Conservation (phyloP, 2,888 invertebrate species). For the Hyposoter dolosus region DNA sequence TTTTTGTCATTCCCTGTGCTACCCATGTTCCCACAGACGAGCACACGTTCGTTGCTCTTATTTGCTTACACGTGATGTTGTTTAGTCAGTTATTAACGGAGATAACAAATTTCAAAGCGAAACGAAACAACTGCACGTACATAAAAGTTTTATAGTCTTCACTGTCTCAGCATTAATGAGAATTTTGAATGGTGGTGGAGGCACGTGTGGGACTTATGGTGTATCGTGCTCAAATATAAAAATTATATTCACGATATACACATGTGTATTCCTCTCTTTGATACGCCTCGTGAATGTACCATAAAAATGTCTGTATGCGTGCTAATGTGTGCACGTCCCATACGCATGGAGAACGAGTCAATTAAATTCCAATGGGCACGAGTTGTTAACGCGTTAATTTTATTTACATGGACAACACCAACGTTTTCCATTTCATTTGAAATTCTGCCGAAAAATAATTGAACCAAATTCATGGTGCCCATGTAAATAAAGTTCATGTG, state of each 20-base stretch:
- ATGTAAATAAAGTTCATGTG: constrained; percentile 15
- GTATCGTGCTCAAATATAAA: background rate
- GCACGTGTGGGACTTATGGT: constrained; percentile 17
- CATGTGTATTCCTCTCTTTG: background rate
- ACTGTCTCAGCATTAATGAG: constrained; percentile 48
- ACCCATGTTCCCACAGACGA: background rate
- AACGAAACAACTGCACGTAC: constrained; percentile 19
- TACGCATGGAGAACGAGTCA: constrained; percentile 4
- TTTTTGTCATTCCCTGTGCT: background rate
- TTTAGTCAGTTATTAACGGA: constrained; percentile 29
- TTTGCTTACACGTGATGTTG: background rate
- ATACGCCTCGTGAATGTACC: background rate
- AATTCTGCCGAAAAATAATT: background rate
- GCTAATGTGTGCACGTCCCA: background rate
- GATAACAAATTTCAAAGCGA: constrained; percentile 47
- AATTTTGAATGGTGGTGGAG: constrained; percentile 41
- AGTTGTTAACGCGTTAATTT: background rate
- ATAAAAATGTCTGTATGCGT: background rate
- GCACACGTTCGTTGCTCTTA: background rate
- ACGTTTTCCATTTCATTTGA: background rate
- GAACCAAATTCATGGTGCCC: background rate
- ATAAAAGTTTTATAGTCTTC: constrained; percentile 22
- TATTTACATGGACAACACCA: background rate
- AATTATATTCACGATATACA: background rate
- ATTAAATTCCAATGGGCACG: constrained; percentile 10